Conservation (phyloP, 2,113 vertebrate genomes). For the Oryzias celebensis region DNA sequence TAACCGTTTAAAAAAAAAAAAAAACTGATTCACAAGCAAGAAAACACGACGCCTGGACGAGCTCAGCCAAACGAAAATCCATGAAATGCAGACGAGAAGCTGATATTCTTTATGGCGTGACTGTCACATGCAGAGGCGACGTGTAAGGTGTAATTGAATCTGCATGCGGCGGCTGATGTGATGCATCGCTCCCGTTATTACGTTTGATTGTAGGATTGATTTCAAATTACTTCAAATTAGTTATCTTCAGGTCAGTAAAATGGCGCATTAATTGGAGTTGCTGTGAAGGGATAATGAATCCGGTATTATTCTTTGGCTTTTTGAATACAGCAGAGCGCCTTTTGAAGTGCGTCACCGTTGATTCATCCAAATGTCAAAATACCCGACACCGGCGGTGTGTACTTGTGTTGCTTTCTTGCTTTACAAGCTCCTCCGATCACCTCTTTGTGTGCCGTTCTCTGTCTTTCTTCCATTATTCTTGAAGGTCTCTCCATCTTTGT, state of each 20-base stretch:
- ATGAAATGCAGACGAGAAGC: background rate
- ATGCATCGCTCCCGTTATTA: background rate
- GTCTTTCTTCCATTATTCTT: conserved; percentile 1
- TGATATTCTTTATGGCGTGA: background rate
- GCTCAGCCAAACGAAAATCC: background rate
- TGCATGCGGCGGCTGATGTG: background rate
- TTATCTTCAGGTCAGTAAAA: background rate
- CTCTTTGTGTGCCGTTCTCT: background rate
- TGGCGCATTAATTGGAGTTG: background rate
- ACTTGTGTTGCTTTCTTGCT: background rate
- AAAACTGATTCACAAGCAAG: too few species aligned
- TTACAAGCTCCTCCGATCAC: background rate
- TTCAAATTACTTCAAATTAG: background rate
- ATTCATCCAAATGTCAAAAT: background rate
- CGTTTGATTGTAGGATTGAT: background rate
- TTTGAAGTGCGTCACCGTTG: background rate
- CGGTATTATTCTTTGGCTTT: background rate
- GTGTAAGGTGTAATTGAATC: background rate
- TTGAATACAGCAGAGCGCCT: background rate
- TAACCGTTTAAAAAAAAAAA: too few species aligned
- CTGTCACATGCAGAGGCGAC: background rate
- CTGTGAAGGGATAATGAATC: background rate
- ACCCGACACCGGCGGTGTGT: background rate
- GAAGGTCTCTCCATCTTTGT: background rate
- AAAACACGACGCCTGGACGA: background rate